Conservation (phyloP, 2,797 vertebrate species). For the Cossypha polioptera region DNA sequence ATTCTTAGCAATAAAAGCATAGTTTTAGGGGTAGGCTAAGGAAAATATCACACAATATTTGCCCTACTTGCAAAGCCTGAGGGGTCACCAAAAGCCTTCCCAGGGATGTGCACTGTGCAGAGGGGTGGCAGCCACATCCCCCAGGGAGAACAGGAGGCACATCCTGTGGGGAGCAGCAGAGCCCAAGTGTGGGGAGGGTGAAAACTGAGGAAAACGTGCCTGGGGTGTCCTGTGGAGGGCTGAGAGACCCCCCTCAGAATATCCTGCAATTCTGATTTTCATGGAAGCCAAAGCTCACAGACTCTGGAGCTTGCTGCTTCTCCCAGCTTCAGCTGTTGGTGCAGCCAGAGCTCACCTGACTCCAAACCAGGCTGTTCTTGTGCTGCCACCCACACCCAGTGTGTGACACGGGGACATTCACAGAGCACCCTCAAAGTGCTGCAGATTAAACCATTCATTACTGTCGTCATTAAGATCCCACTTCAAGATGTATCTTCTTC, state of each 20-base stretch:
- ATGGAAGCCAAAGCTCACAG: background rate
- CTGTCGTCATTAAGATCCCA: background rate
- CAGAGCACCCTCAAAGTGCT: background rate
- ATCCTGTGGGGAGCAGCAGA: background rate
- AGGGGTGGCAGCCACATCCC: background rate
- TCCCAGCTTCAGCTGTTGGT: background rate
- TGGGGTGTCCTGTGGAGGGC: background rate
- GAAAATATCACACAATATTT: background rate
- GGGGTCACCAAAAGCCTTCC: background rate
- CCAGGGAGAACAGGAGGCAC: background rate
- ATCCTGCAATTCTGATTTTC: background rate
- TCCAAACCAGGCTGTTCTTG: background rate
- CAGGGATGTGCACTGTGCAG: rapidly evolving
- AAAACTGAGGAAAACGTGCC: background rate
- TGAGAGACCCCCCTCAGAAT: background rate
- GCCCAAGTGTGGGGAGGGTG: background rate
- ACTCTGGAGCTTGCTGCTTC: background rate
- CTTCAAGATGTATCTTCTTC: background rate
- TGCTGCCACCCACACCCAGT: background rate
- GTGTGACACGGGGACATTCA: background rate
- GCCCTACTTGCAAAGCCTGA: background rate
- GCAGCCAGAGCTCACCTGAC: background rate
- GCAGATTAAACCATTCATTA: background rate
- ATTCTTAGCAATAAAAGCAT: background rate
- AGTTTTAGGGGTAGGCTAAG: background rate